A percentile compares a stretch with the other conserved stretches of the same genome.
These are phyloP conservation scores for Crotalus horridus DNA, from an alignment of 2,113 vertebrate species.

Conservation along the genomic window DNA sequence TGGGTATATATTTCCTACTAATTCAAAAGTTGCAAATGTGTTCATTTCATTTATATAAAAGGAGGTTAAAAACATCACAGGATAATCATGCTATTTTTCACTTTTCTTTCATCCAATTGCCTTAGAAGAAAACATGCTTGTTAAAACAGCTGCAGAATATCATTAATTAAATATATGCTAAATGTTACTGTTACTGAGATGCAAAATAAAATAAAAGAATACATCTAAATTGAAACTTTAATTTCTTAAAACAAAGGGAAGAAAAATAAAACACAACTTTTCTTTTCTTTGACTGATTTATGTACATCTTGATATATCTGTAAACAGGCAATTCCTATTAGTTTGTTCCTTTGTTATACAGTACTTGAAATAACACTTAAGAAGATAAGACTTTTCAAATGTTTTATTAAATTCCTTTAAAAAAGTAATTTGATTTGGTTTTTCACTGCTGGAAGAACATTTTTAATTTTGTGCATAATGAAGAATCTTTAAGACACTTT, in stretches of 20 bases:
- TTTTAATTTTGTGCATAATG: slow-evolving; percentile 20
- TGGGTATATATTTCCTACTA: not conserved
- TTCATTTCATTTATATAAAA: not conserved
- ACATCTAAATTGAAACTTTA: not conserved
- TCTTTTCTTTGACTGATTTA: not conserved
- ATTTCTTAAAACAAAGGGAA: not conserved
- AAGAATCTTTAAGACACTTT: slow-evolving; percentile 26
- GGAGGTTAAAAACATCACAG: no score
- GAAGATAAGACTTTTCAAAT: slow-evolving; percentile 21
- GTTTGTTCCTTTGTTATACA: not conserved
- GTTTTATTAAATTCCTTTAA: not conserved
- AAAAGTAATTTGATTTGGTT: slow-evolving; percentile 38
- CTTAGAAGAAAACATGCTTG: not conserved
- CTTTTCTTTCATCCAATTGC: not conserved
- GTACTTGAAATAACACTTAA: slow-evolving; percentile 11
- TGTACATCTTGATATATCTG: not conserved
- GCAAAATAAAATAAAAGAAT: not conserved
- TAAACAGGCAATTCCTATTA: not conserved
- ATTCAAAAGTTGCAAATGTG: not conserved
- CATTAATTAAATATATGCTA: not conserved
- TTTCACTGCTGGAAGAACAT: slow-evolving; percentile 31
- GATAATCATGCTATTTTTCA: not conserved
- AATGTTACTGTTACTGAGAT: not conserved
- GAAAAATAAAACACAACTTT: not conserved
- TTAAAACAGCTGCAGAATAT: not conserved